These are phyloP conservation scores for Mamestra configurata DNA, from an alignment of 1,140 invertebrate species.

Conservation along the genomic window DNA sequence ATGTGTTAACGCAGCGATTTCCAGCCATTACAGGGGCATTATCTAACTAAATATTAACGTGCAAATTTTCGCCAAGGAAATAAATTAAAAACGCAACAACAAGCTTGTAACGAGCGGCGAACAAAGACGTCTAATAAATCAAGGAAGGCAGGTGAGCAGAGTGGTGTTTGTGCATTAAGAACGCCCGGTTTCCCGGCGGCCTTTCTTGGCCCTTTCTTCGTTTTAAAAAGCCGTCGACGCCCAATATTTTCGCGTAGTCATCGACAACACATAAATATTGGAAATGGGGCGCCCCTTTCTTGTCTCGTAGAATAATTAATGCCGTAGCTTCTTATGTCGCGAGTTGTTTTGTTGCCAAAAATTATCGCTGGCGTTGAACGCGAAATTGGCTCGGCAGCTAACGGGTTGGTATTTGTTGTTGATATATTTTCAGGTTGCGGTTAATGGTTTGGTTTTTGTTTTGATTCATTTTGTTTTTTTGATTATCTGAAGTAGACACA, in stretches of 20 bases:
- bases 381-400: conserved; percentile 60
- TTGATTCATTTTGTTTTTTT: background rate
- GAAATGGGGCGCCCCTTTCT: conserved; percentile 86
- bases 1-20: conserved; percentile 62
- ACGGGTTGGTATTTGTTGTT: conserved; percentile 46
- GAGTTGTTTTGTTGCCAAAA: conserved; percentile 80
- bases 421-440: background rate
- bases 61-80: conserved; percentile 80
- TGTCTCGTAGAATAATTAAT: conserved; percentile 87
- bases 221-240: conserved; percentile 88
- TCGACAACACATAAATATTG: conserved; percentile 89
- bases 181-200: conserved; percentile 80
- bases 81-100: conserved; percentile 88
- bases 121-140: conserved; percentile 87
- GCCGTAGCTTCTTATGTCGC: conserved; percentile 80
- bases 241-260: conserved; percentile 87
- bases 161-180: conserved; percentile 87
- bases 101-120: conserved; percentile 84
- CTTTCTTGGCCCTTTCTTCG: conserved; percentile 86
- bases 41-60: conserved; percentile 84
- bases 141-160: conserved; percentile 83
- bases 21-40: conserved; percentile 66
- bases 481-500: background rate
- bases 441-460: conserved; percentile 6
- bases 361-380: conserved; percentile 69